Percentiles rank a stretch among this genome's conserved stretches.
Evolutionary conservation across 2,797 vertebrate species (phyloP).

Genomic region (Propithecus perrieri): DNA sequence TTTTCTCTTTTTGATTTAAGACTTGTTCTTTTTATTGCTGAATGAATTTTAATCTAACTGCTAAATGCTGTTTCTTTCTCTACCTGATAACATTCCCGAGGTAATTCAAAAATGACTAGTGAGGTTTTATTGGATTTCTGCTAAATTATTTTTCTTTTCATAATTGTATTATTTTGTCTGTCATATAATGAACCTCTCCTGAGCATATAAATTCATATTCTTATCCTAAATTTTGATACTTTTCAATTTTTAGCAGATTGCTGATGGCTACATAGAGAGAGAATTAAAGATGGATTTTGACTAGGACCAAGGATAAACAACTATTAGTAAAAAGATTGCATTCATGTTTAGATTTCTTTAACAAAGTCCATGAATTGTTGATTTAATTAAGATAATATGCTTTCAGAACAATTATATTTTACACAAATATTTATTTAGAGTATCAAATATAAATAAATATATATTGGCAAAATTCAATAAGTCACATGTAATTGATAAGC

Average conservation of each 20-base stretch:
- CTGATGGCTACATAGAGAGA: neutral
- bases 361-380: neutral
- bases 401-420: neutral
- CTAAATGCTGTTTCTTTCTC: constrained; percentile 54
- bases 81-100: constrained; percentile 36
- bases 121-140: constrained; percentile 55
- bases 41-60: constrained; percentile 67
- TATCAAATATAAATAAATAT: neutral
- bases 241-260: neutral
- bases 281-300: neutral
- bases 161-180: constrained; percentile 40
- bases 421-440: neutral
- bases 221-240: neutral
- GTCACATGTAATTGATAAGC: neutral
- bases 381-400: neutral
- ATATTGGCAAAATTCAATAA: neutral
- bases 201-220: neutral
- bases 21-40: constrained; percentile 57
- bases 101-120: constrained; percentile 46
- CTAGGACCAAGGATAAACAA: neutral
- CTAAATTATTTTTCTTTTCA: constrained; percentile 60
- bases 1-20: constrained; percentile 63
- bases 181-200: constrained; percentile 43
- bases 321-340: neutral
- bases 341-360: neutral